A percentile compares a stretch with the other conserved stretches of the same genome.
Evolutionary conservation across 2,797 vertebrate species (phyloP).

Genomic region (Garrulus glandarius): DNA sequence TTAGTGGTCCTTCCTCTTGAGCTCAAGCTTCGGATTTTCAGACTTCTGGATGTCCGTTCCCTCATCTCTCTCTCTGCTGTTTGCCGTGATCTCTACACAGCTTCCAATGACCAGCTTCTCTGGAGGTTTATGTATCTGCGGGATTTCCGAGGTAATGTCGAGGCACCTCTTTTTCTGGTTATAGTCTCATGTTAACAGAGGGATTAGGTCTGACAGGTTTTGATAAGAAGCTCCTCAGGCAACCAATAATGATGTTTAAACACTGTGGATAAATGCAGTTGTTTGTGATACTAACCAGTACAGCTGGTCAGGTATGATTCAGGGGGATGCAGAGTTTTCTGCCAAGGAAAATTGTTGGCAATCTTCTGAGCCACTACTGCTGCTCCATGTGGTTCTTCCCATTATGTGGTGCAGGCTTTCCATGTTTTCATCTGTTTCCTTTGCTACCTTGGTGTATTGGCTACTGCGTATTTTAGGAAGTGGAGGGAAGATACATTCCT

Average conservation of each 20-base stretch:
- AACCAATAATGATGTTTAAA: not conserved
- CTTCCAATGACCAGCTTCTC: conserved; percentile 82
- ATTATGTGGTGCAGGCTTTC: not conserved
- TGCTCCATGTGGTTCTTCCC: not conserved
- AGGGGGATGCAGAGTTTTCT: not conserved
- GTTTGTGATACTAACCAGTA: not conserved
- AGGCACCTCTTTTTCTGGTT: not conserved
- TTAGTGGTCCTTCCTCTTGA: conserved; percentile 88
- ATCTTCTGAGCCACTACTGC: not conserved
- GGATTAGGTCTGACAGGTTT: not conserved
- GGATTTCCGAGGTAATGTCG: conserved; percentile 84
- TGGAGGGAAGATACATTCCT: not conserved
- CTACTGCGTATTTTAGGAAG: not conserved
- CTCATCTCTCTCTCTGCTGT: conserved; percentile 83
- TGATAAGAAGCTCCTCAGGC: not conserved
- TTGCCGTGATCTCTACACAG: conserved; percentile 78
- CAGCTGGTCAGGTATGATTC: not conserved
- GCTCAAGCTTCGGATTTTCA: conserved; percentile 86
- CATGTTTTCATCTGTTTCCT: not conserved
- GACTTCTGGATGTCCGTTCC: conserved; percentile 84
- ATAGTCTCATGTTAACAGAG: not conserved
- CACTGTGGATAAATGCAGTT: not conserved
- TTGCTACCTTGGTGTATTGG: not conserved
- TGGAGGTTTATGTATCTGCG: conserved; percentile 89
- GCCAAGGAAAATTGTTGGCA: not conserved